Base-by-base conservation (phyloP, 2,888 invertebrate species). In the Taphrorychus bicolor region DNA sequence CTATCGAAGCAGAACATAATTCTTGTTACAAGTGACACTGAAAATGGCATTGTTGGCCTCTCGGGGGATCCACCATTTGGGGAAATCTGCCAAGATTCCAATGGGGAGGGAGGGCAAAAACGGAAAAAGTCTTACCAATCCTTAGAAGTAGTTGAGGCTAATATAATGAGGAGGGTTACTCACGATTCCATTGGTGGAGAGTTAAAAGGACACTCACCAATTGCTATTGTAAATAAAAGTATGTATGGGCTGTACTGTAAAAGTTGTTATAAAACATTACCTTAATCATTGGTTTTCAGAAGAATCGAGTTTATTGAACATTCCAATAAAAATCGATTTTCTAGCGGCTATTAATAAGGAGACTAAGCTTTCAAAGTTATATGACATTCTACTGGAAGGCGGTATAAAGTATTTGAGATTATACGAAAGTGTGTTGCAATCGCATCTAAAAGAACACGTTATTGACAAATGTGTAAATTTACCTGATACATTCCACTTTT, bases 401-500 rank as follows among this genome's bases (percentile, higher is more conserved):
- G 86, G 91, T 22, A 90, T 91, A 75, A 85, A 91, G 41, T 88
- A 91, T 62, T 83, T 93, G 52, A 84, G 87, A 71, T 82, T 90
- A 57, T 84, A 89, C 71, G 90, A 92, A 59, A 58, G 40, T 54
- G 51, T 16, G 14, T 49, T 71, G 17, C 62, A 65, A 19, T 21
- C 53, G 18, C 54, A 65, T 53, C 17, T 68, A 18, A 52, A 57
- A 42, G 48, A 49, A 16, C 19, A 78, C 84, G 84, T 74, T 87
- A 45, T 59, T 2, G n/a, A 17, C 54, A 62, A 42, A 59, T 23
- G 19, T 32, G 17, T 60, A 52, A 24, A 51, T 24, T 18, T 87
- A 59, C 89, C 91, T 14, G 86, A 88, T 80, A 87, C 89, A 49
- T 88, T 88, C 79, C 95, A 95, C 80, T 95, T 91, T 79, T 87